phyloP scores from a whole-genome alignment of 2,888 invertebrate genomes.

The Meiosimyza platycephala region DNA sequence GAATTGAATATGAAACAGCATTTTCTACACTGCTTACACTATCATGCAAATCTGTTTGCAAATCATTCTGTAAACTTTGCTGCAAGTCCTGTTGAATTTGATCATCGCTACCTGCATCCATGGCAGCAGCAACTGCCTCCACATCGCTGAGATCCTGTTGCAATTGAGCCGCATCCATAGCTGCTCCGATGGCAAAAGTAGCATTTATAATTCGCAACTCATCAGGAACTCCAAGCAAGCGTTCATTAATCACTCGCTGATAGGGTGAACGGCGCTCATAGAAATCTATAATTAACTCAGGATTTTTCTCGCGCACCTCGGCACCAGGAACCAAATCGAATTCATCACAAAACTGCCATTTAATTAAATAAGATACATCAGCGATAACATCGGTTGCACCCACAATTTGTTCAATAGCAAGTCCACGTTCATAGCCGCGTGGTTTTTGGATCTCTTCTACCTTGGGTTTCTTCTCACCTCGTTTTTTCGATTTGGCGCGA shows the following conservation, averaged over 20 bases:
- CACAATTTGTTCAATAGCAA: slow-evolving; percentile 87
- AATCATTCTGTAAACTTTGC: slow-evolving; percentile 29
- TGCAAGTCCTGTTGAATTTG: slow-evolving; percentile 28
- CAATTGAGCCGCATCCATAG: slow-evolving; percentile 24
- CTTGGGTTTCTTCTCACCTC: slow-evolving; percentile 67
- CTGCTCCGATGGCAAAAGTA: slow-evolving; percentile 29
- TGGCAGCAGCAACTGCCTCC: neutral
- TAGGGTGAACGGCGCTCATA: slow-evolving; percentile 71
- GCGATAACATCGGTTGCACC: slow-evolving; percentile 92
- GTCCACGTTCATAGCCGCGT: slow-evolving; percentile 81
- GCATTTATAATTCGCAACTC: slow-evolving; percentile 54
- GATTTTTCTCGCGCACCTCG: slow-evolving; percentile 72
- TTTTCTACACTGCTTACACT: slow-evolving; percentile 43
- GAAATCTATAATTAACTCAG: slow-evolving; percentile 74
- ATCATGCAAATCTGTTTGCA: slow-evolving; percentile 34
- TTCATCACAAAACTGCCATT: slow-evolving; percentile 81
- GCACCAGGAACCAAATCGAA: slow-evolving; percentile 75
- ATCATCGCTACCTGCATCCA: slow-evolving; percentile 2
- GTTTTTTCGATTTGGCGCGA: slow-evolving; percentile 70
- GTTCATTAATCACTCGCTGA: slow-evolving; percentile 59
- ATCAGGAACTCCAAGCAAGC: slow-evolving; percentile 59
- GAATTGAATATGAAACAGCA: slow-evolving; percentile 61
- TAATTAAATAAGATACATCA: slow-evolving; percentile 88
- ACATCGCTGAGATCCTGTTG: neutral
- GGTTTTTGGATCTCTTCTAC: slow-evolving; percentile 73